Evolutionary conservation across 2,888 invertebrate species (phyloP).

Genomic region (Ectemnius lituratus): DNA sequence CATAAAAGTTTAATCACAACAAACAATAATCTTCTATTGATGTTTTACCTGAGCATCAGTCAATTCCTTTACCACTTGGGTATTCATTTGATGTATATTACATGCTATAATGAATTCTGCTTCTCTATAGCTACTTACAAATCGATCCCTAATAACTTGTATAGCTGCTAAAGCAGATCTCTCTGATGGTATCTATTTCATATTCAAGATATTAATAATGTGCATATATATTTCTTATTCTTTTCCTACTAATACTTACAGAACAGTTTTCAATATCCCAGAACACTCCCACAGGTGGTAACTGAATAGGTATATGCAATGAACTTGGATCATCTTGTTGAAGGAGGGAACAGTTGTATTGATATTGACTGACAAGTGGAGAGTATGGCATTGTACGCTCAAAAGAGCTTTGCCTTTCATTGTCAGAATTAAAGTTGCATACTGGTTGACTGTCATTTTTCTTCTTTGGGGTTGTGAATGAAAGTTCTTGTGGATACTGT

Average conservation of each 20-base stretch:
- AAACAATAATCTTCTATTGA: not conserved
- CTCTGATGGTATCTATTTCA: conserved; percentile 85
- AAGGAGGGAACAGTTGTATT: conserved; percentile 63
- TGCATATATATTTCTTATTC: too few relatives aligned
- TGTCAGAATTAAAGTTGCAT: conserved; percentile 55
- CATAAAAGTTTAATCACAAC: conserved; percentile 74
- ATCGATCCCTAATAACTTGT: conserved; percentile 86
- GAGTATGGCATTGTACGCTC: conserved; percentile 46
- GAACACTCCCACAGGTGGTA: conserved; percentile 90
- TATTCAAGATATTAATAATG: not conserved
- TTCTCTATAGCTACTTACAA: conserved; percentile 87
- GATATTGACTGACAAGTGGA: conserved; percentile 52
- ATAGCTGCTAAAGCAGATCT: conserved; percentile 90
- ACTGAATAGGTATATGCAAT: conserved; percentile 61
- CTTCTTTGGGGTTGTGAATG: conserved; percentile 51
- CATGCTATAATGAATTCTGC: conserved; percentile 94
- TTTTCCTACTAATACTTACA: conserved; percentile 74
- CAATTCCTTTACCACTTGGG: conserved; percentile 87
- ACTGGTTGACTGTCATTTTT: conserved; percentile 53
- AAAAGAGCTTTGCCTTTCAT: conserved; percentile 44
- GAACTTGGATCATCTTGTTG: conserved; percentile 63
- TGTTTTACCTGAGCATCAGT: conserved; percentile 85
- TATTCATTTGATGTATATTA: conserved; percentile 90
- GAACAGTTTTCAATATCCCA: conserved; percentile 97
- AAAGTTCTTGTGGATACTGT: conserved; percentile 59